Percentiles rank a stretch among this genome's conserved stretches.
These are phyloP conservation scores for Plutomurus gul DNA, from an alignment of 1,140 invertebrate genomes.

Conservation along the genomic window DNA sequence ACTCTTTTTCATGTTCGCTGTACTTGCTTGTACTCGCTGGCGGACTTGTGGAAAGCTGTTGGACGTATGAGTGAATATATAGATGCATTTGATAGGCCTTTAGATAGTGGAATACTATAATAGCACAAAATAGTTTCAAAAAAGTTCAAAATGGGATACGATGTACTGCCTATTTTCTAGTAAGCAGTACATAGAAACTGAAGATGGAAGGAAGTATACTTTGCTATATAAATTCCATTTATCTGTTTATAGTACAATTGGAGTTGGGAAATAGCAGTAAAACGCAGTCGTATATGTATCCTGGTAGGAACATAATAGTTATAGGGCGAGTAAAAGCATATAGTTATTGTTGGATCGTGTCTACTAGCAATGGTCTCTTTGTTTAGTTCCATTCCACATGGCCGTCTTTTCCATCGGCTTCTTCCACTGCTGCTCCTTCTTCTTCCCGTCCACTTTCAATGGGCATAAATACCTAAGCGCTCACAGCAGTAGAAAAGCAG, in stretches of 20 bases:
- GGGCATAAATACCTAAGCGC: background rate
- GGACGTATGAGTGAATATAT: background rate
- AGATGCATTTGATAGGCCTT: background rate
- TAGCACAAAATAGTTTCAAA: conserved; percentile 3
- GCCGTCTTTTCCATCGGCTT: no score
- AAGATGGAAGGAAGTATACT: background rate
- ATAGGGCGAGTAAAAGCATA: background rate
- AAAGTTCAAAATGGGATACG: conserved; percentile 16
- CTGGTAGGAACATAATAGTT: background rate
- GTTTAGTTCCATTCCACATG: background rate
- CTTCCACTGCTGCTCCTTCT: no score
- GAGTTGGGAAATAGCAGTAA: background rate
- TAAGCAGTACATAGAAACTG: no score
- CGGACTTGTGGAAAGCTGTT: no score
- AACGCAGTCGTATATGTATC: background rate
- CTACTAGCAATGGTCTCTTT: background rate
- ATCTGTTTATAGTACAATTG: background rate
- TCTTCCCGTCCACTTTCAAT: conserved; percentile 13
- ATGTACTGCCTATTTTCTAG: no score
- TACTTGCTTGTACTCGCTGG: no score
- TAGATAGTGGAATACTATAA: background rate
- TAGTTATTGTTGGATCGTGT: conserved; percentile 12
- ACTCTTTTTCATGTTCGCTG: no score
- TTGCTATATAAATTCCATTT: background rate
- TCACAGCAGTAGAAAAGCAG: background rate